phyloP scores from a whole-genome alignment of 2,888 invertebrate genomes.

The Epistrophe grossulariae region DNA sequence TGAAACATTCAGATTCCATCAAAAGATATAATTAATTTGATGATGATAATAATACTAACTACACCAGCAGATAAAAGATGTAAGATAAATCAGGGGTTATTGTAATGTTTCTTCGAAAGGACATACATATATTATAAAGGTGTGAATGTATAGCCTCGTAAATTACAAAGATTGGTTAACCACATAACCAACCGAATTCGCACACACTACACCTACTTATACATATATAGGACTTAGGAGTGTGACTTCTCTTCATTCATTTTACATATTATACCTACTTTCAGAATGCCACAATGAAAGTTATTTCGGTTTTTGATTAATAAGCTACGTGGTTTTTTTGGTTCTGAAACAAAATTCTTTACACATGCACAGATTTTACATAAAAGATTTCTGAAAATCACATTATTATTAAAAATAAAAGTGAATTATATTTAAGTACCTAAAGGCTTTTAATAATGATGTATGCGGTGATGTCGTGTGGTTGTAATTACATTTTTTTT shows the following conservation, averaged over 20 bases:
- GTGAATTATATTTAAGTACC: too few species aligned
- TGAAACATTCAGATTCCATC: background rate
- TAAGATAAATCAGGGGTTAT: background rate
- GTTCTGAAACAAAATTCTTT: background rate
- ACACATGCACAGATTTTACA: background rate
- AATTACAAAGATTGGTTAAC: background rate
- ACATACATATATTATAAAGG: background rate
- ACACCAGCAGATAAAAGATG: background rate
- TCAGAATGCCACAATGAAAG: background rate
- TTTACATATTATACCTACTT: background rate
- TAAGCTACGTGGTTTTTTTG: background rate
- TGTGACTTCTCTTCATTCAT: background rate
- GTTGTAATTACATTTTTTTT: too few species aligned
- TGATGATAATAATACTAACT: background rate
- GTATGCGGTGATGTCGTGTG: too few species aligned
- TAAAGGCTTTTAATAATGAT: too few species aligned
- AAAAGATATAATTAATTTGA: background rate
- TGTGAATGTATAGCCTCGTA: slow-evolving; percentile 3
- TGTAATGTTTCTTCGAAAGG: background rate
- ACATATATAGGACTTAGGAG: background rate
- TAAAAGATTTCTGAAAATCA: background rate
- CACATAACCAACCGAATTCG: background rate
- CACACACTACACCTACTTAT: background rate
- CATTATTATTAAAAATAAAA: background rate
- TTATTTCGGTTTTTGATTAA: background rate